Conservation (phyloP, 2,113 vertebrate species). For the Melanerpes formicivorus region DNA sequence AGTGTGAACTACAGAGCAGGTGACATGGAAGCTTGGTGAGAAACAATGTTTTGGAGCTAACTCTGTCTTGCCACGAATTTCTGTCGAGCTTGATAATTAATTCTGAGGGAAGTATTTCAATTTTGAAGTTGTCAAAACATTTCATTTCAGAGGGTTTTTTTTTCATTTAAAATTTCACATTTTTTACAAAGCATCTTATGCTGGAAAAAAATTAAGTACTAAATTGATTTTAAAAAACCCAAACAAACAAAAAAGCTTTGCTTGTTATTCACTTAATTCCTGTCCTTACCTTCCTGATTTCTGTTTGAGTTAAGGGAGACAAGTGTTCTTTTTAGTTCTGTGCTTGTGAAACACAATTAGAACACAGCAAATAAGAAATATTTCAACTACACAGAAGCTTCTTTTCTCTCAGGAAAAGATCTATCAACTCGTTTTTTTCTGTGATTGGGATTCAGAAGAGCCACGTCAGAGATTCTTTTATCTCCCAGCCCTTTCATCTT, state of each 20-base stretch:
- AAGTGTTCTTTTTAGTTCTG: neutral
- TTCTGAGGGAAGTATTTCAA: neutral
- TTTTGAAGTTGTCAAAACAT: constrained; percentile 28
- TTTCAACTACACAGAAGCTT: neutral
- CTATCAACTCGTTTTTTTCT: neutral
- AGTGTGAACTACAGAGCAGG: neutral
- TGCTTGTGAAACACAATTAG: neutral
- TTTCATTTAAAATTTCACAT: neutral
- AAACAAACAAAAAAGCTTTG: neutral
- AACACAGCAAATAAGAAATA: neutral
- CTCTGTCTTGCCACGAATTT: neutral
- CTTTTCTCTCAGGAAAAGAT: neutral
- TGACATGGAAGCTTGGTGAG: constrained; percentile 10
- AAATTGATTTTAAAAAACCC: neutral
- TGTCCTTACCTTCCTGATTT: neutral
- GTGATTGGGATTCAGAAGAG: neutral
- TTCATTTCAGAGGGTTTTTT: neutral
- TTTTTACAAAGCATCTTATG: neutral
- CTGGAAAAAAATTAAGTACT: neutral
- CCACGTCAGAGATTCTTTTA: neutral
- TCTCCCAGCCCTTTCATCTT: neutral
- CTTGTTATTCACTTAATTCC: neutral
- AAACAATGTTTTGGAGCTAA: neutral
- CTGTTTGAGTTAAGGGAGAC: neutral
- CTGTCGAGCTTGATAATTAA: neutral